phyloP scores from a whole-genome alignment of 2,888 invertebrate genomes.

The Brachycybe producta region DNA sequence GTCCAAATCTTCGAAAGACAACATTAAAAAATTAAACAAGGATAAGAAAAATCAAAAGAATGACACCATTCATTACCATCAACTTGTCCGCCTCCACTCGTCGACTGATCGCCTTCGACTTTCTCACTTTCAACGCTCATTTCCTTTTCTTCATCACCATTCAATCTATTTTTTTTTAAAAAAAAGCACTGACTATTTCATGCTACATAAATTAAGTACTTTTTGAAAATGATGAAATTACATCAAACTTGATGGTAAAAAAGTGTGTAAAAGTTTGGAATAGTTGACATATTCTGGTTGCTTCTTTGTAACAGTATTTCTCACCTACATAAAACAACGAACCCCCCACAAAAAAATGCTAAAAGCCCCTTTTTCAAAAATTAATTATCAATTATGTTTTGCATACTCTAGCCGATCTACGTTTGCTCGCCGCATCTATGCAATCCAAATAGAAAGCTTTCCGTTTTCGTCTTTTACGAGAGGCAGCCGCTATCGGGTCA shows the following conservation, averaged over 20 bases:
- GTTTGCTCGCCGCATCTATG: constrained; percentile 17
- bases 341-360: background rate
- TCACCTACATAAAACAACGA: constrained; percentile 19
- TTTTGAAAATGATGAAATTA: no score
- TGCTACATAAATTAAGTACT: no score
- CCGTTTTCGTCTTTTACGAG: constrained; percentile 13
- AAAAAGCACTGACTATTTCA: background rate
- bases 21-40: constrained; percentile 2
- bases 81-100: constrained; percentile 7
- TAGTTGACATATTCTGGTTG: constrained; percentile 33
- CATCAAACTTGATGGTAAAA: constrained; percentile 29
- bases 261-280: constrained; percentile 31
- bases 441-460: constrained; percentile 15
- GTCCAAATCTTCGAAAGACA: constrained; percentile 17
- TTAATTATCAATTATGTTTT: background rate
- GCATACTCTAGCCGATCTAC: constrained; percentile 19
- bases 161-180: background rate
- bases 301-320: constrained; percentile 24
- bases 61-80: constrained; percentile 4
- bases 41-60: background rate
- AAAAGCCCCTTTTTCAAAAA: background rate
- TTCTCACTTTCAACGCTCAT: background rate
- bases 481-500: background rate
- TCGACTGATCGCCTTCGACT: constrained; percentile 2
- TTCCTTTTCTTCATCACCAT: constrained; percentile 6